Percentiles rank a stretch among this genome's conserved stretches.
Evolutionary conservation across 2,888 invertebrate genomes (phyloP).

Genomic region (Hirtodrosophila histrioides): DNA sequence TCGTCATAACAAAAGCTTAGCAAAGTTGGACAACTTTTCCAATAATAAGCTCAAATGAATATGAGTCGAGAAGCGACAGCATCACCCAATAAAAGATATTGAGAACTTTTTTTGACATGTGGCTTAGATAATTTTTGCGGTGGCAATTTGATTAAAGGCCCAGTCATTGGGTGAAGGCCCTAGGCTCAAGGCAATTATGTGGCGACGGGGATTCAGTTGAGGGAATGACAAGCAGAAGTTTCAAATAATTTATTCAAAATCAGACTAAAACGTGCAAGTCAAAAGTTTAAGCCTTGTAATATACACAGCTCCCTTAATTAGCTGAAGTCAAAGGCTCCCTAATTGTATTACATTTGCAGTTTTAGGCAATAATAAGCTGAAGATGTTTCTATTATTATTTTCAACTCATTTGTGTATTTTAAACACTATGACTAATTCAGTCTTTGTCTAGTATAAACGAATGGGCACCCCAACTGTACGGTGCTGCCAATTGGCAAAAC

Average conservation of each 20-base stretch:
- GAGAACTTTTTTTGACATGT: conserved; percentile 58
- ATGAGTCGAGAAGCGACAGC: conserved; percentile 44
- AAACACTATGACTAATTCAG: too few species aligned
- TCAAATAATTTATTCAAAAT: conserved; percentile 16
- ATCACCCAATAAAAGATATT: conserved; percentile 44
- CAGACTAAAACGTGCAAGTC: background rate
- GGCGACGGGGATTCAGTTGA: conserved; percentile 32
- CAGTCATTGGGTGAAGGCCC: conserved; percentile 38
- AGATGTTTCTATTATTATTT: too few species aligned
- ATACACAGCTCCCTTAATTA: too few species aligned
- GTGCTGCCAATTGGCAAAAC: too few species aligned
- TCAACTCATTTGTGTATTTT: too few species aligned
- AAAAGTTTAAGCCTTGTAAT: too few species aligned
- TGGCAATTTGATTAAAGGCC: conserved; percentile 62
- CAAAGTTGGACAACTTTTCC: conserved; percentile 73
- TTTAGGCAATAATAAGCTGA: too few species aligned
- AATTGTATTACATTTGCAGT: too few species aligned
- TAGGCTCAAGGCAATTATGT: conserved; percentile 46
- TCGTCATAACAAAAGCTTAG: conserved; percentile 78
- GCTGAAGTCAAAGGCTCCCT: too few species aligned
- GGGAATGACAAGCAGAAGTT: conserved; percentile 40
- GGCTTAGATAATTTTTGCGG: conserved; percentile 55
- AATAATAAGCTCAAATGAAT: conserved; percentile 78
- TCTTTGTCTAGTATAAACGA: too few species aligned
- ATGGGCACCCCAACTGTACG: too few species aligned